Conservation (phyloP, 2,888 invertebrate species). For the Eledone cirrhosa region DNA sequence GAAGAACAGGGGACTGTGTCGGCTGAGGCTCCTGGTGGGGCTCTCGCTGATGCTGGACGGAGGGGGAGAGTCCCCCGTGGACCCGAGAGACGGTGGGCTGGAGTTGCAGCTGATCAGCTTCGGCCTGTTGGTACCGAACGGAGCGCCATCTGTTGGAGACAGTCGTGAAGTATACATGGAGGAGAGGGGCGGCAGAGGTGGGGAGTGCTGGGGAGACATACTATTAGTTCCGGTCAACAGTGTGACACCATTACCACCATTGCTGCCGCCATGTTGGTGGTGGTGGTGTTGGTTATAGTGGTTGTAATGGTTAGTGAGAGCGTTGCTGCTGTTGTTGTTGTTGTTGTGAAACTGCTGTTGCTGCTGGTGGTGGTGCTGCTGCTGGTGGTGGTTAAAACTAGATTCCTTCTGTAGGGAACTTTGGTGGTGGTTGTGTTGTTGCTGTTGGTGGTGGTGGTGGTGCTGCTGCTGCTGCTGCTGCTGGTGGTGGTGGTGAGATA, state of each 20-base stretch:
- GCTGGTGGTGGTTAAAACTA: constrained; percentile 39
- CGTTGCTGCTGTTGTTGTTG: neutral
- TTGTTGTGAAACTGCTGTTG: neutral
- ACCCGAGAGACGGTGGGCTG: constrained; percentile 65
- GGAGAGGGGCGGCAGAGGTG: neutral
- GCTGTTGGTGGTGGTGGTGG: constrained; percentile 93
- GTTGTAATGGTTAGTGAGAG: constrained; percentile 47
- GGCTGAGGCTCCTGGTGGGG: constrained; percentile 70
- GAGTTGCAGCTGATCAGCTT: constrained; percentile 59
- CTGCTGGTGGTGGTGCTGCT: neutral
- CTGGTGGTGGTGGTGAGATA: constrained; percentile 97
- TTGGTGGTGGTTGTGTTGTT: constrained; percentile 94
- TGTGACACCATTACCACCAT: too few species aligned
- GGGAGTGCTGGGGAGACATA: neutral
- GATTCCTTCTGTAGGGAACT: constrained; percentile 92
- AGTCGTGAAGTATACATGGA: constrained; percentile 39
- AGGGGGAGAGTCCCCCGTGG: constrained; percentile 70
- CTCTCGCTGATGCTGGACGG: constrained; percentile 75
- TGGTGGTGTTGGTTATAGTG: constrained; percentile 68
- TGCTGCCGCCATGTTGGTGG: neutral
- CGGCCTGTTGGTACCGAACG: constrained; percentile 44
- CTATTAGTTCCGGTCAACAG: neutral
- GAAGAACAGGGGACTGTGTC: constrained; percentile 69
- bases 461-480: constrained; percentile 96
- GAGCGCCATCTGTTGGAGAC: constrained; percentile 58